Conservation (phyloP, 35 echinoderm and acorn worm species). For the Anneissia japonica region DNA sequence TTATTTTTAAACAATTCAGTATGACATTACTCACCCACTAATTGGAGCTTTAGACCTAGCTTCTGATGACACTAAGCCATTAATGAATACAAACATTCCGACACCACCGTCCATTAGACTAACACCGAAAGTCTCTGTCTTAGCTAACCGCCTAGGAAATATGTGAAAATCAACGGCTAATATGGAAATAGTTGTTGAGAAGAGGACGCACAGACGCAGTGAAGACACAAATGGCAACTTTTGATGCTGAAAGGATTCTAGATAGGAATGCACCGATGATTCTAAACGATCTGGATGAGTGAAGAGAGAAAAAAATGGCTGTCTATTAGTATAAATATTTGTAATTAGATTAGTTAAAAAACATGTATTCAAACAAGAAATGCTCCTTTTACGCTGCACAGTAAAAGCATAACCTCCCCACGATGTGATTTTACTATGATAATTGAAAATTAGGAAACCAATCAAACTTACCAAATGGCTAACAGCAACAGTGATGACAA, state of each 20-base stretch:
- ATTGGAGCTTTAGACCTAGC: conserved; percentile 38
- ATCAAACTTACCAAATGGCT: no score
- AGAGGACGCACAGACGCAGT: conserved; percentile 51
- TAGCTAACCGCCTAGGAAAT: conserved; percentile 79
- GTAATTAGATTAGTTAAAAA: no score
- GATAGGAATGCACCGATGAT: neutral
- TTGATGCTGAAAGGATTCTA: neutral
- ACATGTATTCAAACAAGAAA: no score
- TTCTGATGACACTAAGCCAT: conserved; percentile 80
- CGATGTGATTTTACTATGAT: no score
- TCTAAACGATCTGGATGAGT: neutral
- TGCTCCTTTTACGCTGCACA: no score
- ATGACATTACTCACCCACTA: neutral
- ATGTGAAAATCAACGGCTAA: conserved; percentile 85
- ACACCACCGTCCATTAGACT: conserved; percentile 85
- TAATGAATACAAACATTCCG: conserved; percentile 68
- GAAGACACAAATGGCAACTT: conserved; percentile 64
- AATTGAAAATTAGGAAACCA: no score
- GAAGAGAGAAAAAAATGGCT: neutral
- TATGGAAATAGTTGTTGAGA: conserved; percentile 62
- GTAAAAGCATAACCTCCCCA: no score
- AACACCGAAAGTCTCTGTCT: conserved; percentile 86
- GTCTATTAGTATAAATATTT: no score
- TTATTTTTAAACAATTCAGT: no score
- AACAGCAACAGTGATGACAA: no score